Percentiles rank a stretch among this genome's conserved stretches.
Evolutionary conservation across 2,113 vertebrate genomes (phyloP).

Genomic region (mouse (Mus musculus)): GRCm39 chr1:76138501-76139000

Average conservation of each 20-base stretch:
- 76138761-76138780: background rate
- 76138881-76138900: slow-evolving; percentile 31
- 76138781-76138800: background rate
- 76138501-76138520: too few relatives aligned
- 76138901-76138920: slow-evolving; percentile 33
- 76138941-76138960: slow-evolving; percentile 34
- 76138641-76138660: background rate
- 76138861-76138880: slow-evolving; percentile 55
- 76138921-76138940: slow-evolving; percentile 2
- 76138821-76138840: background rate
- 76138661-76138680: background rate
- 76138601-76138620: background rate
- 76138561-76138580: too few relatives aligned
- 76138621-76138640: background rate
- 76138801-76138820: background rate
- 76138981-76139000: background rate
- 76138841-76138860: slow-evolving; percentile 14
- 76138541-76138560: too few relatives aligned
- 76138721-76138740: background rate
- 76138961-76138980: slow-evolving; percentile 20
- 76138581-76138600: background rate
- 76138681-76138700: background rate
- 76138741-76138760: background rate
- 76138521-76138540: too few relatives aligned
- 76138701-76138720: background rate